These are phyloP conservation scores for Montifringilla adamsi DNA, from an alignment of 2,113 vertebrate species.

Conservation along the genomic window DNA sequence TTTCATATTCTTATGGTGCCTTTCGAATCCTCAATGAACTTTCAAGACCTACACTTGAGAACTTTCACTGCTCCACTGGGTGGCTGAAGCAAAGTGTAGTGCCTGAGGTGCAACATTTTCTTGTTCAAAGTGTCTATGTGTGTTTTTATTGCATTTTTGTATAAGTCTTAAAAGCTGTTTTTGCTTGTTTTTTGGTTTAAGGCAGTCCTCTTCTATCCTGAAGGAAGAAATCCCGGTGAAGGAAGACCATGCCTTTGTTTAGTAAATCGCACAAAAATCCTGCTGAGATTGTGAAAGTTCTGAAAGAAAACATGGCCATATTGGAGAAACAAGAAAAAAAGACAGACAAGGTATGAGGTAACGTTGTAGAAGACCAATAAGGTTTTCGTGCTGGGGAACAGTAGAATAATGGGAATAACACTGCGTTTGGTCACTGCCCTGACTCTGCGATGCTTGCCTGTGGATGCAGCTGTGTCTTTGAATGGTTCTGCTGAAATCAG, in stretches of 20 bases:
- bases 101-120: not conserved
- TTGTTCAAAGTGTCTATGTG: not conserved
- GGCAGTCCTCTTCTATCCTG: slow-evolving; percentile 49
- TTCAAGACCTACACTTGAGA: not conserved
- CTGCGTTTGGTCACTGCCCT: not conserved
- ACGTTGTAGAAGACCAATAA: not conserved
- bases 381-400: not conserved
- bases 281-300: slow-evolving; percentile 88
- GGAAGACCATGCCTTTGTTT: slow-evolving; percentile 88
- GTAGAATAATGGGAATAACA: not conserved
- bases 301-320: slow-evolving; percentile 92
- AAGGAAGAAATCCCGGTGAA: slow-evolving; percentile 61
- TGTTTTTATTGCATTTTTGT: not conserved
- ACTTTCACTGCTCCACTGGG: not conserved
- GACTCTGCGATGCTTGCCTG: not conserved
- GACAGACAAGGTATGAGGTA: slow-evolving; percentile 88
- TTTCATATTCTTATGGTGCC: not conserved
- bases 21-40: not conserved
- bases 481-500: not conserved
- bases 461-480: not conserved
- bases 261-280: slow-evolving; percentile 97
- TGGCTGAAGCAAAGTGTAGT: not conserved
- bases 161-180: not conserved
- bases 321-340: slow-evolving; percentile 97
- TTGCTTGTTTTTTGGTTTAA: slow-evolving; percentile 48